These are phyloP conservation scores for Ctenodactylus gundi DNA, from an alignment of 2,113 vertebrate species.

Conservation along the genomic window DNA sequence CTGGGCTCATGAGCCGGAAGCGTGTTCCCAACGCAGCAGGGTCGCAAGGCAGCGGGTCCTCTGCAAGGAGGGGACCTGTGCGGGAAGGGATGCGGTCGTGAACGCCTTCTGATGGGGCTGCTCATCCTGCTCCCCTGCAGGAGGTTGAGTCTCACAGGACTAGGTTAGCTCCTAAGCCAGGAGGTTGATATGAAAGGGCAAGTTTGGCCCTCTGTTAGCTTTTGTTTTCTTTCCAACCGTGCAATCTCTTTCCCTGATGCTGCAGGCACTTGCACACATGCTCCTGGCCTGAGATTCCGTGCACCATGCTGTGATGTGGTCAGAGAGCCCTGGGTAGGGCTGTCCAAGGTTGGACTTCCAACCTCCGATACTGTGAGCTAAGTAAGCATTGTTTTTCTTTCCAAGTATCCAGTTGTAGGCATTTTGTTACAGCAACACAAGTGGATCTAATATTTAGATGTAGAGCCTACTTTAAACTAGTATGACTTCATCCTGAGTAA, in stretches of 20 bases:
- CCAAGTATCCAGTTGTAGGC: no score
- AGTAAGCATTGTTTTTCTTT: not conserved
- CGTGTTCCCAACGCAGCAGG: no score
- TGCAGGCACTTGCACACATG: not conserved
- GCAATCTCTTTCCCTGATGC: not conserved
- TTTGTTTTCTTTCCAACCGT: not conserved
- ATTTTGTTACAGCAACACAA: not conserved
- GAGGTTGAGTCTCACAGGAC: not conserved
- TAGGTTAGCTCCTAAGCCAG: not conserved
- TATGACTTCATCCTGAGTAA: not conserved
- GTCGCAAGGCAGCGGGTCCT: not conserved
- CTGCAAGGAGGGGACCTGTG: not conserved
- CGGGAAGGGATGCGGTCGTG: not conserved
- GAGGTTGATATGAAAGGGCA: not conserved
- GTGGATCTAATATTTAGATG: not conserved
- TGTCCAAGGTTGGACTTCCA: not conserved
- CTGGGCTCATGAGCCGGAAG: not conserved
- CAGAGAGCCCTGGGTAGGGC: no score
- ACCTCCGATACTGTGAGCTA: no score
- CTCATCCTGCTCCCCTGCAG: not conserved
- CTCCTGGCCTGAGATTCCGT: no score
- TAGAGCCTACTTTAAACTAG: rapidly evolving
- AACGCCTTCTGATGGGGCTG: not conserved
- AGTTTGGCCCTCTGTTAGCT: not conserved
- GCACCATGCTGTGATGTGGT: not conserved